These are phyloP conservation scores for Mesorhabditis spiculigera DNA, from an alignment of 2,888 invertebrate species.

Conservation along the genomic window DNA sequence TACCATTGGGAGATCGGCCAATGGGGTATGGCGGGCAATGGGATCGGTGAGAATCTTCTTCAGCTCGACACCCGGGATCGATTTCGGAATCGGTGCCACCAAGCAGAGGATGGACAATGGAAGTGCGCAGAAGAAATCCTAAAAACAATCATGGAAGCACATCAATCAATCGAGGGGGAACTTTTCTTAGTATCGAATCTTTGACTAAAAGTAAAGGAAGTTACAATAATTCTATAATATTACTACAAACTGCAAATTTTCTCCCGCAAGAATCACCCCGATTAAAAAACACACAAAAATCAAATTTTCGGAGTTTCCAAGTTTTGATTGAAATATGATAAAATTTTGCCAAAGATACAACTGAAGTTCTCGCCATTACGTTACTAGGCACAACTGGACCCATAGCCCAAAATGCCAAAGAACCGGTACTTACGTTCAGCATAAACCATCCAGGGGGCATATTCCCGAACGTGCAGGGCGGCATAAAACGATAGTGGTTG, in stretches of 20 bases:
- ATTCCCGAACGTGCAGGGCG: constrained; percentile 29
- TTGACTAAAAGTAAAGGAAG: no score
- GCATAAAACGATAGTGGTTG: constrained; percentile 37
- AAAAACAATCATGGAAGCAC: neutral
- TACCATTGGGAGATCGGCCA: constrained; percentile 38
- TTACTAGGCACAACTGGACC: no score
- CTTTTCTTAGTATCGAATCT: no score
- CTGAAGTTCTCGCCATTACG: no score
- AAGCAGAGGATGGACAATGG: constrained; percentile 44
- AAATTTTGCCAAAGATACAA: no score
- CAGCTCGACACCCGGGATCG: constrained; percentile 22
- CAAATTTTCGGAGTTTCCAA: no score
- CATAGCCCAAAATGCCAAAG: neutral
- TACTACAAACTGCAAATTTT: no score
- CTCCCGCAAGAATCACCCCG: no score
- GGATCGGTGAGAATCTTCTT: constrained; percentile 33
- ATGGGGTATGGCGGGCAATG: constrained; percentile 32
- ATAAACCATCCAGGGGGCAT: constrained; percentile 42
- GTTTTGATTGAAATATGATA: no score
- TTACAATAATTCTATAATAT: no score
- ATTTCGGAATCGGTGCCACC: constrained; percentile 24
- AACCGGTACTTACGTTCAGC: constrained; percentile 17
- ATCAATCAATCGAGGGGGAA: neutral
- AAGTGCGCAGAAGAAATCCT: constrained; percentile 36
- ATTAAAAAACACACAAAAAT: no score